A percentile compares a stretch with the other conserved stretches of the same genome.
Evolutionary conservation across 2,797 vertebrate genomes (phyloP).

Genomic region (Peromyscus nudipes): DNA sequence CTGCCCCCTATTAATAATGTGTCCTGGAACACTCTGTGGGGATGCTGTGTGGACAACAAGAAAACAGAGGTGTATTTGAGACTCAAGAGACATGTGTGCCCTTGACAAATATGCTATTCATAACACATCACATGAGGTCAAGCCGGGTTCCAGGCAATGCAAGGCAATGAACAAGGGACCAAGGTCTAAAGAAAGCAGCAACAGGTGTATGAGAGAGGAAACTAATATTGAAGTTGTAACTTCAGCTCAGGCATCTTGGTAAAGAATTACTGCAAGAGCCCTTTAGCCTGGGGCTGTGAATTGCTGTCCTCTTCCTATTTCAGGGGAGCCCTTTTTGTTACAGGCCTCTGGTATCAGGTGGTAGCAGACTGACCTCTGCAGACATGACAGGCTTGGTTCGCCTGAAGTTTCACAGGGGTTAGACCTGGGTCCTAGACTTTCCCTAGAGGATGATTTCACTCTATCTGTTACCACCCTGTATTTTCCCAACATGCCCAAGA

Average conservation of each 20-base stretch:
- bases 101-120: conserved; percentile 44
- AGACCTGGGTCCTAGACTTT: not conserved
- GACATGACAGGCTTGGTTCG: conserved; percentile 41
- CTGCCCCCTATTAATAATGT: conserved; percentile 72
- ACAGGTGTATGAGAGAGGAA: not conserved
- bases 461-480: conserved; percentile 70
- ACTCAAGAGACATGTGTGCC: conserved; percentile 49
- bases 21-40: conserved; percentile 15
- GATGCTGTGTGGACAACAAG: conserved; percentile 69
- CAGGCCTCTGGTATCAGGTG: conserved; percentile 59
- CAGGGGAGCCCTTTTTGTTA: conserved; percentile 57
- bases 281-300: not conserved
- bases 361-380: conserved; percentile 44
- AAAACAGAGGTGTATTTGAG: conserved; percentile 73
- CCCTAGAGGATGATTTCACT: conserved; percentile 62
- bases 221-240: conserved; percentile 47
- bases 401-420: conserved; percentile 56
- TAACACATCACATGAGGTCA: not conserved
- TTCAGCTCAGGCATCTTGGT: conserved; percentile 37
- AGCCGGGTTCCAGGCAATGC: not conserved
- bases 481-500: conserved; percentile 17
- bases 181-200: not conserved
- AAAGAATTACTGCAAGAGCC: conserved; percentile 2
- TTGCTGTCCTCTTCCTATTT: not conserved
- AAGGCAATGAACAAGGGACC: not conserved